Evolutionary conservation across 2,113 vertebrate genomes (phyloP).

Genomic region (Vicugna pacos): DNA sequence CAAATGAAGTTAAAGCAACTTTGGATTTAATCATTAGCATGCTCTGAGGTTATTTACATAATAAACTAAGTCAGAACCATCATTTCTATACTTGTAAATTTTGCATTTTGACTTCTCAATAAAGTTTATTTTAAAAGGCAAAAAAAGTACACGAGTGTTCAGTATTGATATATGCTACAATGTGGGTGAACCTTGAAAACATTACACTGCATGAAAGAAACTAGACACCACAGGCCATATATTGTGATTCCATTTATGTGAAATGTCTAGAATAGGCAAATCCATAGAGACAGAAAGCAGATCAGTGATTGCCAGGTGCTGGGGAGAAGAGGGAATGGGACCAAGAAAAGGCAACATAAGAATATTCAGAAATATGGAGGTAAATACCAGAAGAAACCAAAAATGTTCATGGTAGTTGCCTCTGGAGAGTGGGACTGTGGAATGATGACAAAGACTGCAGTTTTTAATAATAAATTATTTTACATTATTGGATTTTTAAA

Average conservation of each 20-base stretch:
- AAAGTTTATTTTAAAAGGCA: slow-evolving; percentile 5
- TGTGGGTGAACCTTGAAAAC: background rate
- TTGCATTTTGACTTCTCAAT: background rate
- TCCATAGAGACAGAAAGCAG: background rate
- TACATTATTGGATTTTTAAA: background rate
- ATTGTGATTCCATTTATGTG: background rate
- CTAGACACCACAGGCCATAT: background rate
- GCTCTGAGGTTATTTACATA: background rate
- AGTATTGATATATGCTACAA: background rate
- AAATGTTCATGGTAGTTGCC: background rate
- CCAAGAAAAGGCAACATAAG: background rate
- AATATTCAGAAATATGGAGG: background rate
- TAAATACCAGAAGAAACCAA: background rate
- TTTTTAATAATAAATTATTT: slow-evolving; percentile 50
- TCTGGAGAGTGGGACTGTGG: background rate
- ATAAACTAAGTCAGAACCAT: slow-evolving; percentile 22
- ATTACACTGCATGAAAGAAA: background rate
- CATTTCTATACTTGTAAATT: background rate
- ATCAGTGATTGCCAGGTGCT: background rate
- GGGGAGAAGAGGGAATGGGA: background rate
- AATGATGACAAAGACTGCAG: background rate
- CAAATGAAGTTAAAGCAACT: background rate
- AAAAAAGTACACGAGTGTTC: background rate
- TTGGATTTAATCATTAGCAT: background rate
- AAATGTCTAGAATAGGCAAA: slow-evolving; percentile 8